phyloP scores from a whole-genome alignment of 2,888 invertebrate species.

The Creontiades dilutus region DNA sequence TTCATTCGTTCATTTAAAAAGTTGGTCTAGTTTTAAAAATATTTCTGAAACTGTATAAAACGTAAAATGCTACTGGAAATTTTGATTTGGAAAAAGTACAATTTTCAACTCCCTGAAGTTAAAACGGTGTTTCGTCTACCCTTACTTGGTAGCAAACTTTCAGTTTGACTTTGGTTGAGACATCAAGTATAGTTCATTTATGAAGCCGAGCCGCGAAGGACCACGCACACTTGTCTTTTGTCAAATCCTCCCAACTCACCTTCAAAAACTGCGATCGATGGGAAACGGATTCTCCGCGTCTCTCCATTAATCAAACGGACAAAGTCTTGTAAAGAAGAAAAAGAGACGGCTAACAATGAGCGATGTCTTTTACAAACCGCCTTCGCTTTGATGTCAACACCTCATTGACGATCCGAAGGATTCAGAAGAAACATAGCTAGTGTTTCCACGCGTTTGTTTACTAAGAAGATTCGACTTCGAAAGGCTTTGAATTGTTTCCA shows the following conservation, averaged over 20 bases:
- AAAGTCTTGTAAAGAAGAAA: not conserved
- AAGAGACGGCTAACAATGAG: not conserved
- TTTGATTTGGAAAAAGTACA: too few relatives aligned
- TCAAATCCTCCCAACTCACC: not conserved
- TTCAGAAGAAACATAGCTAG: not conserved
- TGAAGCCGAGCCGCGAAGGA: not conserved
- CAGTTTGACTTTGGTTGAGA: not conserved
- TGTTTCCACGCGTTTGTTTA: not conserved
- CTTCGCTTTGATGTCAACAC: not conserved
- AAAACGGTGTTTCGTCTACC: too few relatives aligned
- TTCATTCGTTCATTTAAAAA: too few relatives aligned
- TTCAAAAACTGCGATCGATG: not conserved
- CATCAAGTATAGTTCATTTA: not conserved
- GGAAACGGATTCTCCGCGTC: not conserved
- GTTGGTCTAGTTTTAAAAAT: too few relatives aligned
- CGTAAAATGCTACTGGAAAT: too few relatives aligned
- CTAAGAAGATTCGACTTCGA: not conserved
- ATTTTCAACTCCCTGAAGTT: too few relatives aligned
- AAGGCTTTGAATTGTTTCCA: too few relatives aligned
- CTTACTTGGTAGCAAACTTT: not conserved
- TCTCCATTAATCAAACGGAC: constrained; percentile 15
- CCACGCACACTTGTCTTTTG: not conserved
- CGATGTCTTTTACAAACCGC: not conserved
- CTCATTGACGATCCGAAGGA: not conserved
- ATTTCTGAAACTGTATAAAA: too few relatives aligned